These are phyloP conservation scores for Anas platyrhynchos DNA, from an alignment of 2,113 vertebrate genomes.

Conservation along the genomic window DNA sequence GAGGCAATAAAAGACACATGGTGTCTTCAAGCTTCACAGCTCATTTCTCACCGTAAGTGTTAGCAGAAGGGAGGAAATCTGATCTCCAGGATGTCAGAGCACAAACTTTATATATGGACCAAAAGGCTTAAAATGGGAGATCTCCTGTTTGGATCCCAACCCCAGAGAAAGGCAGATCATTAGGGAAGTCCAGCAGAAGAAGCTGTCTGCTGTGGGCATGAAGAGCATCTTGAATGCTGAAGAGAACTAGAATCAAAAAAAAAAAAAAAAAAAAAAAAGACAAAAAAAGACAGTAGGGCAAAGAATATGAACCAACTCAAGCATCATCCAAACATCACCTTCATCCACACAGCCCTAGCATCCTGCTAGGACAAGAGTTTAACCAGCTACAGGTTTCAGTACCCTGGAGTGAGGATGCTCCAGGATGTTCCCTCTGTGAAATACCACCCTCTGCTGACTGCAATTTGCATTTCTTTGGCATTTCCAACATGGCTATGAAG, in stretches of 20 bases:
- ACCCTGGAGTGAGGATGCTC: not conserved
- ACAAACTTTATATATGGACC: not conserved
- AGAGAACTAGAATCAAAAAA: not conserved
- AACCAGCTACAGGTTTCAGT: not conserved
- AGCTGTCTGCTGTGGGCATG: not conserved
- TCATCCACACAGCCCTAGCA: not conserved
- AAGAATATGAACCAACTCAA: not conserved
- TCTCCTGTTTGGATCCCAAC: not conserved
- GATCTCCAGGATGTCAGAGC: not conserved
- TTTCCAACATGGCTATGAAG: accelerated
- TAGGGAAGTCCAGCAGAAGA: not conserved
- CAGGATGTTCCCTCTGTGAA: not conserved
- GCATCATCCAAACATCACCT: not conserved
- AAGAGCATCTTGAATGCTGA: not conserved
- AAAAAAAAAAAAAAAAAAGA: not conserved
- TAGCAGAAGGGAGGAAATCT: not conserved
- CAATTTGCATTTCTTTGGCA: not conserved
- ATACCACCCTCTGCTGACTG: slow-evolving; percentile 29
- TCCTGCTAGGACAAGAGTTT: not conserved
- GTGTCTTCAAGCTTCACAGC: slow-evolving; percentile 45
- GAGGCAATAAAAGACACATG: slow-evolving; percentile 15
- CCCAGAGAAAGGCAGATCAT: not conserved
- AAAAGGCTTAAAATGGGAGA: not conserved
- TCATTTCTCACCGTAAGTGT: not conserved
- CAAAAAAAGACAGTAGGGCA: not conserved